These are phyloP conservation scores for Planococcus citri DNA, from an alignment of 1,140 invertebrate genomes.

Conservation along the genomic window DNA sequence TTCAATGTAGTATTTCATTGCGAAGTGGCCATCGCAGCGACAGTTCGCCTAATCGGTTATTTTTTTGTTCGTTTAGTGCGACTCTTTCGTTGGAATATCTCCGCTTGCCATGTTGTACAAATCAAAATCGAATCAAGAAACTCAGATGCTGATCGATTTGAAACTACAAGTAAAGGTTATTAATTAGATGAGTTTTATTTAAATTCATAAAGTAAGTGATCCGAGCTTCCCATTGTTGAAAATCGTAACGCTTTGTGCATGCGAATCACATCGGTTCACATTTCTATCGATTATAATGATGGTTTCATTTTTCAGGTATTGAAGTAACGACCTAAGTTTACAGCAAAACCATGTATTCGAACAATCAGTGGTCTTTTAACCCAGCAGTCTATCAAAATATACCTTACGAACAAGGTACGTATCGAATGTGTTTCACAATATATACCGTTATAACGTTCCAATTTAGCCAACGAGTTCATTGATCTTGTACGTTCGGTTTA, in stretches of 20 bases:
- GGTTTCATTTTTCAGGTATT: background rate
- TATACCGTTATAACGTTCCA: slow-evolving; percentile 21
- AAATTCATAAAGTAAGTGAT: background rate
- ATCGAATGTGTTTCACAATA: slow-evolving; percentile 23
- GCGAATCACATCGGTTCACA: no score
- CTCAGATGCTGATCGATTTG: background rate
- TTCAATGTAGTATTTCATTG: no score
- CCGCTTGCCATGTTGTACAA: background rate
- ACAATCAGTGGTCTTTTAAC: slow-evolving; percentile 52
- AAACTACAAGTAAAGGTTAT: background rate
- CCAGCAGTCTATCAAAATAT: slow-evolving; percentile 50
- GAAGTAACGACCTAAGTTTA: background rate
- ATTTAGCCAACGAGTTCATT: slow-evolving; percentile 22
- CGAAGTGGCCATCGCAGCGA: no score
- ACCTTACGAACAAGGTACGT: slow-evolving; percentile 40
- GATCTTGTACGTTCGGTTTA: slow-evolving; percentile 35
- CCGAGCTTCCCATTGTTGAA: background rate
- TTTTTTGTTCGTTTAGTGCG: no score
- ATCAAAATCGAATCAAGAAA: background rate
- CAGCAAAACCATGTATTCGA: slow-evolving; percentile 11
- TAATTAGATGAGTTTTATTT: background rate
- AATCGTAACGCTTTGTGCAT: background rate
- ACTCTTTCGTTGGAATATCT: no score
- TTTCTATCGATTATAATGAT: background rate
- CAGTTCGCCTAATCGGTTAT: no score